A percentile compares a stretch with the other conserved stretches of the same genome.
These are phyloP conservation scores for Asarcornis scutulata DNA, from an alignment of 2,113 vertebrate genomes.

Conservation along the genomic window DNA sequence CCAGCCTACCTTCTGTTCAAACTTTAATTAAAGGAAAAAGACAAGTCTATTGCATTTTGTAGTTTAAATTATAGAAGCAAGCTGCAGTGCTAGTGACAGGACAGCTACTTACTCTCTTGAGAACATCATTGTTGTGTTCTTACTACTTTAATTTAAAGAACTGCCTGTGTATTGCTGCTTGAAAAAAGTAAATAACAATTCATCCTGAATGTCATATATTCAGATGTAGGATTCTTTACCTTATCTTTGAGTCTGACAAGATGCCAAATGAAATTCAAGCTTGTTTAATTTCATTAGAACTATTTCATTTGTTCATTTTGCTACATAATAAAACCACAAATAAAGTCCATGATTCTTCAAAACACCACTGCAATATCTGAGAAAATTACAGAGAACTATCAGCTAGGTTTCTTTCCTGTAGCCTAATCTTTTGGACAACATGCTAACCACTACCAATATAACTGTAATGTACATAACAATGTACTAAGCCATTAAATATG, in stretches of 20 bases:
- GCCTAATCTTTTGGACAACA: not conserved
- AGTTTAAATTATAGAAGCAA: not conserved
- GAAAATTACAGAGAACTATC: not conserved
- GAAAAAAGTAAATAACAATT: not conserved
- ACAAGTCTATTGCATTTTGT: not conserved
- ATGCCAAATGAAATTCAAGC: not conserved
- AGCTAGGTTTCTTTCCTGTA: not conserved
- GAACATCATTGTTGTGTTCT: not conserved
- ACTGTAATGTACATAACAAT: not conserved
- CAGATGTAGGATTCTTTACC: not conserved
- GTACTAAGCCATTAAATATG: not conserved
- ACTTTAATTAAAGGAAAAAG: conserved; percentile 33
- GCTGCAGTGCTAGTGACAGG: not conserved
- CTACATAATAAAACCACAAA: not conserved
- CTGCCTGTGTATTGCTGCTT: not conserved
- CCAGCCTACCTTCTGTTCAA: not conserved
- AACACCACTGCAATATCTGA: not conserved
- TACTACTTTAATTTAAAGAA: not conserved
- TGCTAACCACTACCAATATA: not conserved
- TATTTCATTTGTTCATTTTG: not conserved
- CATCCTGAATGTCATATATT: not conserved
- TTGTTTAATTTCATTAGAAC: not conserved
- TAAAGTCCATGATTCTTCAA: not conserved
- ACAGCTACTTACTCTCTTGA: not conserved
- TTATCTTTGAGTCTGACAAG: not conserved